Base-by-base conservation (phyloP, 2,797 vertebrate species). In the Galagoides demidoff region DNA sequence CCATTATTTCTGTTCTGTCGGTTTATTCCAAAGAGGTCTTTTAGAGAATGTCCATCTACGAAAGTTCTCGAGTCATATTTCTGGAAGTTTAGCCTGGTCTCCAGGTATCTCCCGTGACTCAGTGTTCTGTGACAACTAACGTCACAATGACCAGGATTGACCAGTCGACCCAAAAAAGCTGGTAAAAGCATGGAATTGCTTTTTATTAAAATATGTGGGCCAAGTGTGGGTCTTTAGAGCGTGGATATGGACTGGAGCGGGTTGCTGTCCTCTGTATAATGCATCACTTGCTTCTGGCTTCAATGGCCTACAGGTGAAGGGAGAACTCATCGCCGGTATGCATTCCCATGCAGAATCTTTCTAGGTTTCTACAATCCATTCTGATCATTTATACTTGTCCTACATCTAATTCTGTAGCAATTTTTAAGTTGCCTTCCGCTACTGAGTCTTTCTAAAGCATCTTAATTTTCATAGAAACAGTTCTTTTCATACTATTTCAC, bases 11-110 rank as follows among this genome's bases (percentile, higher is more conserved):
- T 52, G 11, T 71, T 61, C 43, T 86, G 1, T 73, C 63, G 16
- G 29, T 49, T 95, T 87, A 55, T 93, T 92, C 59, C 68, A 84
- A 25, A 63, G 83, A 88, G 39, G 6, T 29, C 14, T 31, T 68
- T 92, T 43, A 45, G 37, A 64, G 70, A 76, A 0, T 11, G 52
- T 14, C 39, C 5, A 14, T 59, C 77, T 71, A 16, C 82, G 52
- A 52, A 73, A 73, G 27, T 55, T 89, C 19, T 63, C 27, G 22
- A 64, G 86, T 66, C 25, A 0, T 34, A 23, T 83, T 84, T 83
- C 85, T 45, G 39, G 52, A 89, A 61, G 52, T 39, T 81, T 29
- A 34, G 59, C 22, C 64, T 31, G 5, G 52, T 52, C 55, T 27
- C 45, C 29, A 49, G 22, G 7, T 5, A 17, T 63, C n/a, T 17